Evolutionary conservation across 2,888 invertebrate genomes (phyloP).

Genomic region (Rapana venosa): DNA sequence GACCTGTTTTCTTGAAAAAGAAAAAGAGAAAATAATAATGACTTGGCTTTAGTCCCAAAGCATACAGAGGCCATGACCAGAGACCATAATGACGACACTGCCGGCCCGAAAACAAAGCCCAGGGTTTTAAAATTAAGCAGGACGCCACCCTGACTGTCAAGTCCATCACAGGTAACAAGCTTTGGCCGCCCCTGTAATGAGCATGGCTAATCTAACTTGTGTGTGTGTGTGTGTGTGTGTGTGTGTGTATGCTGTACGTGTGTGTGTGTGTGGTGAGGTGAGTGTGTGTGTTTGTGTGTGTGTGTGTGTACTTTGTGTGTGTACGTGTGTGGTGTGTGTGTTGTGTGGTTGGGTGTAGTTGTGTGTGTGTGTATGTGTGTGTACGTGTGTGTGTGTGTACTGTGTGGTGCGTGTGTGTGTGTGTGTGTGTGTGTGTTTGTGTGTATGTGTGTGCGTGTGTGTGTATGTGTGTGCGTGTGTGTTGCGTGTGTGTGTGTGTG

Average conservation of each 20-base stretch:
- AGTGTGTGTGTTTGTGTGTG: background rate
- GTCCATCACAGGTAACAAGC: slow-evolving; percentile 34
- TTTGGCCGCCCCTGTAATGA: slow-evolving; percentile 28
- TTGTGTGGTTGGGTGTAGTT: background rate
- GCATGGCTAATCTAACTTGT: slow-evolving; percentile 33
- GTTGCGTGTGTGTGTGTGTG: background rate
- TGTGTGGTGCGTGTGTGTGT: background rate
- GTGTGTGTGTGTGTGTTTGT: background rate
- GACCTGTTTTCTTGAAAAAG: too few species aligned
- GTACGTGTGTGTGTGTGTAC: background rate
- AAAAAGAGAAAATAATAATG: too few species aligned
- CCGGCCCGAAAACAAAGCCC: slow-evolving; percentile 24
- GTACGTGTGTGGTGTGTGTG: background rate
- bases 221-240: background rate
- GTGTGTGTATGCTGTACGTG: background rate
- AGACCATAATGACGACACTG: too few species aligned
- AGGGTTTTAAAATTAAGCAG: slow-evolving; percentile 17
- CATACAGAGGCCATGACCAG: too few species aligned
- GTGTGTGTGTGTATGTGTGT: background rate
- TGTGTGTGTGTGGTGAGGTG: background rate
- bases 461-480: slow-evolving; percentile 4
- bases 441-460: background rate
- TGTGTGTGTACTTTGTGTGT: background rate
- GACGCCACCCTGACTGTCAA: slow-evolving; percentile 14
- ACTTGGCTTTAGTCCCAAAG: too few species aligned